phyloP scores from a whole-genome alignment of 2,888 invertebrate species.

The Melanostoma mellinum region DNA sequence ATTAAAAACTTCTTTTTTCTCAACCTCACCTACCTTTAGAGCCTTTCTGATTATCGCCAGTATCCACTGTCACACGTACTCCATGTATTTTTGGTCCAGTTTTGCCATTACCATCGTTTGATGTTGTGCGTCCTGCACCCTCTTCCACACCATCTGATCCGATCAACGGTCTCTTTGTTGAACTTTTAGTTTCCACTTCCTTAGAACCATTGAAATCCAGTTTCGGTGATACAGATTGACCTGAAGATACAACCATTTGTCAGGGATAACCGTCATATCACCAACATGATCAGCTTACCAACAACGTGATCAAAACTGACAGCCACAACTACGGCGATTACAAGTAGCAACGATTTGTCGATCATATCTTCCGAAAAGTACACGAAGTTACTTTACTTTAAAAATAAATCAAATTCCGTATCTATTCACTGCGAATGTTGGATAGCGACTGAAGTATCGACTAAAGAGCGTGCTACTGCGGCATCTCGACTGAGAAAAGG shows the following conservation, averaged over 20 bases:
- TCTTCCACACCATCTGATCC: slow-evolving; percentile 73
- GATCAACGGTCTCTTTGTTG: slow-evolving; percentile 75
- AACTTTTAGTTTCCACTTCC: slow-evolving; percentile 74
- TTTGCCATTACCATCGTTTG: slow-evolving; percentile 73
- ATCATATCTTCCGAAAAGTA: slow-evolving; percentile 44
- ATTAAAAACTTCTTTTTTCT: not conserved
- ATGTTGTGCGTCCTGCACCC: slow-evolving; percentile 47
- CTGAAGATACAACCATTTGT: slow-evolving; percentile 72
- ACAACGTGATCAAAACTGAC: slow-evolving; percentile 38
- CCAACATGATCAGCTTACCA: slow-evolving; percentile 51
- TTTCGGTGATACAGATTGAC: slow-evolving; percentile 80
- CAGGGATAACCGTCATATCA: slow-evolving; percentile 72
- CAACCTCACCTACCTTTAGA: slow-evolving; percentile 78
- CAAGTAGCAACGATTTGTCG: slow-evolving; percentile 40
- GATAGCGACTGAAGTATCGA: slow-evolving; percentile 50
- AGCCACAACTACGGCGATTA: slow-evolving; percentile 36
- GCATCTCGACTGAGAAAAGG: slow-evolving; percentile 21
- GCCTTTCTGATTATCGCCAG: slow-evolving; percentile 79
- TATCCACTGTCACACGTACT: slow-evolving; percentile 82
- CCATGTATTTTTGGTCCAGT: slow-evolving; percentile 81
- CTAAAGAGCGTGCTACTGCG: slow-evolving; percentile 20
- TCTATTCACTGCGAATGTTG: slow-evolving; percentile 52
- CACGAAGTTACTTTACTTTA: slow-evolving; percentile 23
- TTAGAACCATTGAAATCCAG: slow-evolving; percentile 80
- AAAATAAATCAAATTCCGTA: slow-evolving; percentile 23